These are phyloP conservation scores for Athripsodes cinereus DNA, from an alignment of 2,888 invertebrate genomes.

Conservation along the genomic window DNA sequence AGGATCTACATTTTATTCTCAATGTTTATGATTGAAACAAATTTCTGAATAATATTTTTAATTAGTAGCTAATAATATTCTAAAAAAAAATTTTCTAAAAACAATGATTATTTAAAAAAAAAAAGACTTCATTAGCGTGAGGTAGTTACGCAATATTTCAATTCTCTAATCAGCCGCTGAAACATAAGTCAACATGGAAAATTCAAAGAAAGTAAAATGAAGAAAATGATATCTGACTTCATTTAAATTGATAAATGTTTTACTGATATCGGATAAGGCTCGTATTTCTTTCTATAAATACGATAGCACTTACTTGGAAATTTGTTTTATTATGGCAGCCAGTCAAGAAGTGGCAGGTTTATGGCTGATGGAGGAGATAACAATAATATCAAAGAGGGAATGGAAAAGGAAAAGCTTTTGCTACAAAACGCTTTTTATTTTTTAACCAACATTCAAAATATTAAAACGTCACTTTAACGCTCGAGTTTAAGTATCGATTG, in stretches of 20 bases:
- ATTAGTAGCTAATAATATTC: too few relatives aligned
- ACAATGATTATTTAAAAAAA: background rate
- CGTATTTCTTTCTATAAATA: conserved; percentile 2
- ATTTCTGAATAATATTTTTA: too few relatives aligned
- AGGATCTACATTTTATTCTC: too few relatives aligned
- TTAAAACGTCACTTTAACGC: too few relatives aligned
- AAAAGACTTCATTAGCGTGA: background rate
- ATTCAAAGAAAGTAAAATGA: too few relatives aligned
- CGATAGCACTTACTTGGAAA: background rate
- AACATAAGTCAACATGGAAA: background rate
- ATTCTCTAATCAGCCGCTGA: background rate
- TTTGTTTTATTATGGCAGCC: background rate
- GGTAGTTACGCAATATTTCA: background rate
- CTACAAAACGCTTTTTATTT: background rate
- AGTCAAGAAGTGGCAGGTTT: conserved; percentile 1
- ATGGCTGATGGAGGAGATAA: background rate
- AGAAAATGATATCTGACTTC: background rate
- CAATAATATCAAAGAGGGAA: background rate
- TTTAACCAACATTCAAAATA: background rate
- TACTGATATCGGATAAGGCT: background rate
- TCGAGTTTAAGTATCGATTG: too few relatives aligned
- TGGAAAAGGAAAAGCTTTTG: background rate
- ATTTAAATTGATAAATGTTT: conserved; percentile 1
- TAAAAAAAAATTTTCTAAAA: too few relatives aligned
- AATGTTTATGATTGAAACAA: too few relatives aligned